These are phyloP conservation scores for Campoletis sonorensis DNA, from an alignment of 1,140 invertebrate species.

Conservation along the genomic window DNA sequence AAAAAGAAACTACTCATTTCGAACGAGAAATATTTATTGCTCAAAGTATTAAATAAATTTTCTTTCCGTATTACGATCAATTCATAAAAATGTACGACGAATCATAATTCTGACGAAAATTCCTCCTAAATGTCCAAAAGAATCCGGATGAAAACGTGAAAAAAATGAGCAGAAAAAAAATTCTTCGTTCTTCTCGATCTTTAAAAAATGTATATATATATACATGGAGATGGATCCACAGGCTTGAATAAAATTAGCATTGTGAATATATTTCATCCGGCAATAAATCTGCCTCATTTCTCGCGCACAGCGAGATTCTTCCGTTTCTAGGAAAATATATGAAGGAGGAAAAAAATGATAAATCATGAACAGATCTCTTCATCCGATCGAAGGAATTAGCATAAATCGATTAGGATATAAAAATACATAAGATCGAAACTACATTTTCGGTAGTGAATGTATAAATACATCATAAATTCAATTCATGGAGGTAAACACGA, in stretches of 20 bases:
- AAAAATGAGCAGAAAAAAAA: no score
- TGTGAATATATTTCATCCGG: neutral
- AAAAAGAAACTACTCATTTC: no score
- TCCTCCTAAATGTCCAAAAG: no score
- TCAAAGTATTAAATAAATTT: no score
- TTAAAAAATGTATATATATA: no score
- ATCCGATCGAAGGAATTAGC: neutral
- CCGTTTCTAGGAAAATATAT: neutral
- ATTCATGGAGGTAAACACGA: neutral
- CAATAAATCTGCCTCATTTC: neutral
- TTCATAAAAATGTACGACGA: no score
- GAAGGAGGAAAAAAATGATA: neutral
- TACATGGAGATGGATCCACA: neutral
- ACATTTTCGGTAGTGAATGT: neutral
- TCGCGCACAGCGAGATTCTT: neutral
- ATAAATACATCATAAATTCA: neutral
- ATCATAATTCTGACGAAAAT: no score
- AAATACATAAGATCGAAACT: neutral
- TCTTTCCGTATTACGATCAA: no score
- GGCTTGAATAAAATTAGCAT: neutral
- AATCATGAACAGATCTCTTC: conserved; percentile 3
- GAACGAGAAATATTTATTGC: no score
- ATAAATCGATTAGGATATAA: conserved; percentile 16
- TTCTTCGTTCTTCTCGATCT: no score
- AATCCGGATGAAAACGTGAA: no score